Percentiles rank a stretch among this genome's conserved stretches.
Evolutionary conservation across 2,797 vertebrate species (phyloP).

Genomic region (Malacoraja senta): DNA sequence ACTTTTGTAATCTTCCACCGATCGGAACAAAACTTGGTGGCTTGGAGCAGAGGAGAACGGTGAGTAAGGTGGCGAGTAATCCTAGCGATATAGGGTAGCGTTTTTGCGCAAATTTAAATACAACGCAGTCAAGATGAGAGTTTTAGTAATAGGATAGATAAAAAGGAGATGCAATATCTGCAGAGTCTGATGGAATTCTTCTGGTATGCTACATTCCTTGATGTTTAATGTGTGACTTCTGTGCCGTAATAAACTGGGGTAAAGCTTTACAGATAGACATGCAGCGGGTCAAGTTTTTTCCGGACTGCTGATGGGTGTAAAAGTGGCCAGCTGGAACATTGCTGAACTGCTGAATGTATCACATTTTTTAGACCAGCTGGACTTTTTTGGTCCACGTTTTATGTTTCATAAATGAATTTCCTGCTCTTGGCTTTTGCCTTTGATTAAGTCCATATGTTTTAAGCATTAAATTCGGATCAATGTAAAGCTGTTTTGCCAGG

Average conservation of each 20-base stretch:
- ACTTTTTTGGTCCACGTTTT: background rate
- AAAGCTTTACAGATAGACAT: background rate
- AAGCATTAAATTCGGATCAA: conserved; percentile 20
- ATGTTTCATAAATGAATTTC: background rate
- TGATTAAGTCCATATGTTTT: conserved; percentile 27
- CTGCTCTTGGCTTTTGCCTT: background rate
- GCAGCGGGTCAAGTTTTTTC: background rate
- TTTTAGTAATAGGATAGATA: no score
- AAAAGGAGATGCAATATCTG: background rate
- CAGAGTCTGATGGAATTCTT: background rate
- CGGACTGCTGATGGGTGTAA: background rate
- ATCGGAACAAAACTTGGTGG: no score
- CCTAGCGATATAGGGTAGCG: no score
- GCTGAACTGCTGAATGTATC: background rate
- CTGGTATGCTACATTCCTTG: background rate
- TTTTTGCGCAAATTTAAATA: no score
- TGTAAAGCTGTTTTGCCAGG: background rate
- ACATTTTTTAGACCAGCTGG: background rate
- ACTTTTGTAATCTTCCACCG: no score
- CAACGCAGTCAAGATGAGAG: no score
- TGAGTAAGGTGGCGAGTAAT: no score
- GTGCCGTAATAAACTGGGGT: background rate
- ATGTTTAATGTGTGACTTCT: background rate
- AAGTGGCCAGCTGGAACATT: background rate
- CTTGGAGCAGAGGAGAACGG: no score